Evolutionary conservation across 2,888 invertebrate species (phyloP).

Genomic region (Melitaea athalia): DNA sequence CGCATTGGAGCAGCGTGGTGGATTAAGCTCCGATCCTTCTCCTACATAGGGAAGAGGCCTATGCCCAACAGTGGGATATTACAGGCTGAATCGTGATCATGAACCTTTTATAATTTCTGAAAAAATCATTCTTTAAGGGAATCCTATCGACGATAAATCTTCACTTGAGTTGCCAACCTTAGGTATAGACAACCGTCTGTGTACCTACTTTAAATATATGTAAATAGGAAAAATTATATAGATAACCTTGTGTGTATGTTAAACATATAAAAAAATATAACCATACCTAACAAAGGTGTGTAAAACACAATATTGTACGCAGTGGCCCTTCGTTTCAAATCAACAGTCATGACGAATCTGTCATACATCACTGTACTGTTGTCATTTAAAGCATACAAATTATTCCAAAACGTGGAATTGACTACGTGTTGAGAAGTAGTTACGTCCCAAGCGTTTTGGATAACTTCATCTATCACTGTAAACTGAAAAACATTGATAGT

Average conservation of each 20-base stretch:
- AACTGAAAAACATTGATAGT: constrained; percentile 47
- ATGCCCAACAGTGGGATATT: no score
- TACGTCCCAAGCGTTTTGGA: constrained; percentile 60
- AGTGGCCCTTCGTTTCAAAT: constrained; percentile 56
- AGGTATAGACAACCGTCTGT: no score
- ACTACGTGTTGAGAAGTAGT: constrained; percentile 44
- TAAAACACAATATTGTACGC: constrained; percentile 69
- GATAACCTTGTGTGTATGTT: neutral
- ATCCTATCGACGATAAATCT: no score
- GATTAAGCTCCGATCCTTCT: no score
- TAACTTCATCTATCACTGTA: constrained; percentile 53
- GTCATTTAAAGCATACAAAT: constrained; percentile 44
- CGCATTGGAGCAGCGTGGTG: no score
- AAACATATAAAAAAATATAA: neutral
- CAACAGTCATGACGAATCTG: constrained; percentile 52
- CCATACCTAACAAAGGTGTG: constrained; percentile 70
- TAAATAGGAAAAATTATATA: no score
- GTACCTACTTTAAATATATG: no score
- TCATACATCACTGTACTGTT: constrained; percentile 59
- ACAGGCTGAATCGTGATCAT: no score
- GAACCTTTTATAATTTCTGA: no score
- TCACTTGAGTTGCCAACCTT: no score
- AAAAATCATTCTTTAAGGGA: no score
- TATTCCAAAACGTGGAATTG: constrained; percentile 49
- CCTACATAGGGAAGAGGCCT: no score